Evolutionary conservation across 2,113 vertebrate species (phyloP).

Genomic region (Coturnix japonica): DNA sequence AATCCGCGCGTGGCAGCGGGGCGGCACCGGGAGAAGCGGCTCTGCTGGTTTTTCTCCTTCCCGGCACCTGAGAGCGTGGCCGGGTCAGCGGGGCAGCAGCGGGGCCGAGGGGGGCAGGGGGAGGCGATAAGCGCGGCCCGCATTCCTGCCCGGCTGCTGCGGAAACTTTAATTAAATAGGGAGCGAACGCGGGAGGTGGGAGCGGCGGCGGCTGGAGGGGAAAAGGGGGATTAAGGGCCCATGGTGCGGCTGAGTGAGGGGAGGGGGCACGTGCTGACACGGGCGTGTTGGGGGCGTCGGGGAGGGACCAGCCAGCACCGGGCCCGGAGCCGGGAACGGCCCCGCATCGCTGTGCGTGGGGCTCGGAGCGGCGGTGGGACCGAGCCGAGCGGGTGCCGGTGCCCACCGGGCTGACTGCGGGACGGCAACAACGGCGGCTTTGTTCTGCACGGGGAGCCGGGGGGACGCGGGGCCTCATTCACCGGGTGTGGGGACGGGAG

Average conservation of each 20-base stretch:
- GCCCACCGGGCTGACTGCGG: not conserved
- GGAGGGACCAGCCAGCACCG: not conserved
- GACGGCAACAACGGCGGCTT: constrained; percentile 45
- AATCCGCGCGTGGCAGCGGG: constrained; percentile 55
- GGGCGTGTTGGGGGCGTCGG: not conserved
- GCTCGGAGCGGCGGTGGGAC: not conserved
- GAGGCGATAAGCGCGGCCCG: constrained; percentile 79
- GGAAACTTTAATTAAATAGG: constrained; percentile 91
- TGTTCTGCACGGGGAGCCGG: not conserved
- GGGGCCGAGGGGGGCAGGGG: constrained; percentile 13
- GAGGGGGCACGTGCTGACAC: not conserved
- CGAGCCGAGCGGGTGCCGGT: not conserved
- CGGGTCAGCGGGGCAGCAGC: constrained; percentile 46
- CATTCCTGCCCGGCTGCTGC: constrained; percentile 88
- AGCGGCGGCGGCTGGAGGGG: constrained; percentile 74
- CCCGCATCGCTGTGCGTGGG: not conserved
- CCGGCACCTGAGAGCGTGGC: constrained; percentile 52
- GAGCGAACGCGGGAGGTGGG: constrained; percentile 59
- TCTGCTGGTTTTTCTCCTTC: constrained; percentile 76
- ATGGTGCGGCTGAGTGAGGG: not conserved
- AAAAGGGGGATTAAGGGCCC: constrained; percentile 48
- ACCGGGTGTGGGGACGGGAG: not conserved
- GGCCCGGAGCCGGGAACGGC: not conserved
- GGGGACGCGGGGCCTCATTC: not conserved
- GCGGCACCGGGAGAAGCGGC: constrained; percentile 30